These are phyloP conservation scores for Gastrophryne carolinensis DNA, from an alignment of 2,797 vertebrate species.

Conservation along the genomic window DNA sequence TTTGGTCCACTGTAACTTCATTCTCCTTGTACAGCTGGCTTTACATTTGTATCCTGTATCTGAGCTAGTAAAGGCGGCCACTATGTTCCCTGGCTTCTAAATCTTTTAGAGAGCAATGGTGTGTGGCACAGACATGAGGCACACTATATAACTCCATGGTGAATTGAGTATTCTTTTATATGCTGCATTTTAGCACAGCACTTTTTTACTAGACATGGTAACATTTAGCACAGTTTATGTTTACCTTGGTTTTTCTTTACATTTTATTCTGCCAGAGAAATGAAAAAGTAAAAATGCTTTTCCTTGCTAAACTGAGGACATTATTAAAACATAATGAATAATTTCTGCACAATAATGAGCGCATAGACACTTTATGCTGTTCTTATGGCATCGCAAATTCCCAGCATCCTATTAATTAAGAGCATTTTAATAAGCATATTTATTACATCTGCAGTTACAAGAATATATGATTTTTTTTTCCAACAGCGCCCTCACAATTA, in stretches of 20 bases:
- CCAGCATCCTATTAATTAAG: not conserved
- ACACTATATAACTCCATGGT: too few species aligned
- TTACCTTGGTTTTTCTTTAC: not conserved
- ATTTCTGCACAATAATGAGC: not conserved
- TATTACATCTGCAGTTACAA: constrained; percentile 1
- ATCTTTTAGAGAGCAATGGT: too few species aligned
- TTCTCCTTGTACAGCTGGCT: too few species aligned
- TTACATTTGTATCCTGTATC: too few species aligned
- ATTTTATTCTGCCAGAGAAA: not conserved
- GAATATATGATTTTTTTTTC: constrained; percentile 1
- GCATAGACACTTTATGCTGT: not conserved
- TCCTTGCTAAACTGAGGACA: not conserved
- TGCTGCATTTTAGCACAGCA: too few species aligned
- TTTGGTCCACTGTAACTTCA: too few species aligned
- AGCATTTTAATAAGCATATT: not conserved
- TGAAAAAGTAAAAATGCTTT: not conserved
- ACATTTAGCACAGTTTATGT: too few species aligned
- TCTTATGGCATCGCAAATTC: not conserved
- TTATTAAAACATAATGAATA: not conserved
- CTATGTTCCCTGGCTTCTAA: too few species aligned
- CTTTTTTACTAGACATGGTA: too few species aligned
- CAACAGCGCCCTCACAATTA: not conserved
- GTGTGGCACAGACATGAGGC: too few species aligned
- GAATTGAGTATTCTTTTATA: too few species aligned
- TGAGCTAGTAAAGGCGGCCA: too few species aligned